phyloP scores from a whole-genome alignment of 1,140 invertebrate genomes.

The Zaprionus camerounensis region DNA sequence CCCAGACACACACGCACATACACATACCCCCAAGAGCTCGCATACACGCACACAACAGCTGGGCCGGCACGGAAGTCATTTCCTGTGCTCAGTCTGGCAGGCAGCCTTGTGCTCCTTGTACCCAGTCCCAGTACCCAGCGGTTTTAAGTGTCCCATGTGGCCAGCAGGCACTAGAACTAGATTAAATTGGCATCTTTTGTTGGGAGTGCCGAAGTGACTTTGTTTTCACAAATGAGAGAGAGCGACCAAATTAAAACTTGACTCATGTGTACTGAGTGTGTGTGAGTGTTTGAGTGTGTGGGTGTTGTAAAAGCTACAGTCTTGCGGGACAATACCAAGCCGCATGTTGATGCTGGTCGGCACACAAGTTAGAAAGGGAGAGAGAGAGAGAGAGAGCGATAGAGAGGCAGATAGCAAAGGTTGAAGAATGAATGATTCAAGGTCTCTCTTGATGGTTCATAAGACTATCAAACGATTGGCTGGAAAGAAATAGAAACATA shows the following conservation, averaged over 20 bases:
- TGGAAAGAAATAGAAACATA: neutral
- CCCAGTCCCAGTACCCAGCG: conserved; percentile 45
- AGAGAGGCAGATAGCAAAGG: neutral
- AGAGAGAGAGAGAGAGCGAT: neutral
- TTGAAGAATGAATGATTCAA: neutral
- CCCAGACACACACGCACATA: conserved; percentile 37
- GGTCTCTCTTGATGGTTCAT: neutral
- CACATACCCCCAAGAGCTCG: neutral
- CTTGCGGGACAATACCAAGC: conserved; percentile 17
- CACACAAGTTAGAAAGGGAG: neutral
- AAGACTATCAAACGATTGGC: no score
- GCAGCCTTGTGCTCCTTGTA: conserved; percentile 14
- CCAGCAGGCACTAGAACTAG: conserved; percentile 71
- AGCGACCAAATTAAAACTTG: conserved; percentile 76
- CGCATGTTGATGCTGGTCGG: conserved; percentile 14
- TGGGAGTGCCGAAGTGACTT: conserved; percentile 70
- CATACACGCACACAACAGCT: neutral
- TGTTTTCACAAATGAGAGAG: conserved; percentile 75
- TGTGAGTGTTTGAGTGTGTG: conserved; percentile 18
- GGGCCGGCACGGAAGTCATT: conserved; percentile 76
- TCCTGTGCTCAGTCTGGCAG: conserved; percentile 58
- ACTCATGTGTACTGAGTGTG: conserved; percentile 45
- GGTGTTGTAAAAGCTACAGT: conserved; percentile 20
- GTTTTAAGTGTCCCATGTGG: conserved; percentile 83
- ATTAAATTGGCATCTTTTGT: conserved; percentile 84